Percentiles rank a stretch among this genome's conserved stretches.
phyloP scores from a whole-genome alignment of 1,140 invertebrate genomes.

The Drosophila simulans region DNA sequence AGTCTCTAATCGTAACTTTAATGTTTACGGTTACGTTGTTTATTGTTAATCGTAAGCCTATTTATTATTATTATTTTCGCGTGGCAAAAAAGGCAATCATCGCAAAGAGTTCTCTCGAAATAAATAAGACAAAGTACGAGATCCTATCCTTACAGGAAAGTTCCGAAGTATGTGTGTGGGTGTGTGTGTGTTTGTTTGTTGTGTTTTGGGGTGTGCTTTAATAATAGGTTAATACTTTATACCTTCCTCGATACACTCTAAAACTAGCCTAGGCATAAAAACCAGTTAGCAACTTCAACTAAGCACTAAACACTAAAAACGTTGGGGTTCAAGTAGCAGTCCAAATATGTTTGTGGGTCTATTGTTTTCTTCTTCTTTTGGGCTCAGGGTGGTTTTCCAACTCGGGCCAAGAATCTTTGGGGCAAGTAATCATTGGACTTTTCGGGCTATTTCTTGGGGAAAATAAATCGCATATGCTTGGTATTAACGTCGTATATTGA shows the following conservation, averaged over 20 bases:
- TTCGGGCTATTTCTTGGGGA: neutral
- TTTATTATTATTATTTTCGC: conserved; percentile 34
- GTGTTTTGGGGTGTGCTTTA: conserved; percentile 35
- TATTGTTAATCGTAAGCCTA: conserved; percentile 31
- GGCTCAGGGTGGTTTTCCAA: neutral
- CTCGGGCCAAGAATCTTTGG: neutral
- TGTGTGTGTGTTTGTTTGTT: conserved; percentile 5
- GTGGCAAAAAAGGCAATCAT: conserved; percentile 72
- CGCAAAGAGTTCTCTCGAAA: conserved; percentile 55
- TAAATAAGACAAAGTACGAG: conserved; percentile 68
- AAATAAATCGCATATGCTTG: too few species aligned
- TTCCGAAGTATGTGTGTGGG: conserved; percentile 67
- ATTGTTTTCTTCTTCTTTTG: conserved; percentile 5
- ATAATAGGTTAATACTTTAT: conserved; percentile 70
- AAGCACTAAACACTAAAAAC: conserved; percentile 71
- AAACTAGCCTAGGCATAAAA: conserved; percentile 67
- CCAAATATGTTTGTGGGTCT: conserved; percentile 60
- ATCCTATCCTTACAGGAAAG: conserved; percentile 82
- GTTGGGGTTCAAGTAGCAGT: conserved; percentile 84
- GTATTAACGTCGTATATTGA: too few species aligned
- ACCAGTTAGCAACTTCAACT: conserved; percentile 74
- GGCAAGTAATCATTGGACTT: conserved; percentile 7
- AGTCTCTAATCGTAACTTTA: conserved; percentile 60
- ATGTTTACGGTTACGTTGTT: conserved; percentile 13
- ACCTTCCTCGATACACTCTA: conserved; percentile 42